Percentiles rank a stretch among this genome's conserved stretches.
Evolutionary conservation across 2,797 vertebrate genomes (phyloP).

Genomic region (Morelia viridis): DNA sequence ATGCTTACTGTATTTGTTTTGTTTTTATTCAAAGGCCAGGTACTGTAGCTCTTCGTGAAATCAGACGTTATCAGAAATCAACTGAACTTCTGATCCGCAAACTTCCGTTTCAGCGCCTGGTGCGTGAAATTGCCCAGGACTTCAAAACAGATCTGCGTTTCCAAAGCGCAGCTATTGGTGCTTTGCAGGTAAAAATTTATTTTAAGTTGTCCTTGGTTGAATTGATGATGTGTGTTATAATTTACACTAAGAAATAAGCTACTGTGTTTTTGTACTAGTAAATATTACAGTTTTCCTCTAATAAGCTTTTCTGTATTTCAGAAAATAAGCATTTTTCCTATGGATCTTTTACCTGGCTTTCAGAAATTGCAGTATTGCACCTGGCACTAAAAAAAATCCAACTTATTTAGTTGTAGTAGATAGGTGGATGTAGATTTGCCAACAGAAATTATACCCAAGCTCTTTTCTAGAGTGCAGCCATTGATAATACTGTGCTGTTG

Average conservation of each 20-base stretch:
- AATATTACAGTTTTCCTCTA: not conserved
- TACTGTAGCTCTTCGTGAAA: slow-evolving; percentile 82
- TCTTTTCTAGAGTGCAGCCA: slow-evolving; percentile 55
- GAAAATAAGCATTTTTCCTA: not conserved
- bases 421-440: not conserved
- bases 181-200: slow-evolving; percentile 78
- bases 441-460: not conserved
- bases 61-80: slow-evolving; percentile 83
- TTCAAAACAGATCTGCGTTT: slow-evolving; percentile 86
- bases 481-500: slow-evolving; percentile 45
- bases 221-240: not conserved
- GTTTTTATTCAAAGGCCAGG: slow-evolving; percentile 72
- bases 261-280: not conserved
- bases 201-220: not conserved
- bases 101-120: slow-evolving; percentile 82
- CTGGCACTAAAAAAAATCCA: not conserved
- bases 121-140: slow-evolving; percentile 85
- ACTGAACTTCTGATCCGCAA: slow-evolving; percentile 84
- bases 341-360: not conserved
- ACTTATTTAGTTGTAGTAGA: not conserved
- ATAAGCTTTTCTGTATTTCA: not conserved
- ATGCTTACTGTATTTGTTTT: not conserved
- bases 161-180: slow-evolving; percentile 83
- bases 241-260: not conserved
- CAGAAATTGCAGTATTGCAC: not conserved